These are phyloP conservation scores for Panzeria rudis DNA, from an alignment of 2,888 invertebrate species.

Conservation along the genomic window DNA sequence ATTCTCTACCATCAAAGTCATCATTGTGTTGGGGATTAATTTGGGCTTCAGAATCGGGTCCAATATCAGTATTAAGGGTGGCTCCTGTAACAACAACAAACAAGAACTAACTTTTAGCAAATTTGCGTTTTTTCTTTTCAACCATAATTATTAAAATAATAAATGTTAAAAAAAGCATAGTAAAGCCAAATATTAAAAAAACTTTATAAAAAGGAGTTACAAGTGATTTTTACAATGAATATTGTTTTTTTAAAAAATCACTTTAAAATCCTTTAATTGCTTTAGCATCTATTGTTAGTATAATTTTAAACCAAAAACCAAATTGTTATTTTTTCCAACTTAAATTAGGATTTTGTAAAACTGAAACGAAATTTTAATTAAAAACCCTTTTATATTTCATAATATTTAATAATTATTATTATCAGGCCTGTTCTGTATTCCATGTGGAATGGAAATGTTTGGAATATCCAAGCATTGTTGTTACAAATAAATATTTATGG, in stretches of 20 bases:
- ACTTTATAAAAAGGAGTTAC: background rate
- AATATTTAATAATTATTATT: background rate
- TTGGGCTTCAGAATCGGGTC: slow-evolving; percentile 86
- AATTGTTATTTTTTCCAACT: slow-evolving; percentile 39
- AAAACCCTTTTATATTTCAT: background rate
- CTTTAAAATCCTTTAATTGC: background rate
- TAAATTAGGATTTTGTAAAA: slow-evolving; percentile 20
- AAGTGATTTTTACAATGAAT: slow-evolving; percentile 7
- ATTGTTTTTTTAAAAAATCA: slow-evolving; percentile 3
- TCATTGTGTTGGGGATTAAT: slow-evolving; percentile 86
- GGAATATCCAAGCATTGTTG: too few species aligned
- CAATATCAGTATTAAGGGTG: slow-evolving; percentile 86
- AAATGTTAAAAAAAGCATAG: slow-evolving; percentile 46
- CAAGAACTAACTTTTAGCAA: slow-evolving; percentile 84
- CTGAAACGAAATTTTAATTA: background rate
- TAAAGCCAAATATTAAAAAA: slow-evolving; percentile 53
- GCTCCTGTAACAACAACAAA: slow-evolving; percentile 88
- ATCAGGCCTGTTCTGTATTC: too few species aligned
- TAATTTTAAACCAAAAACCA: slow-evolving; percentile 60
- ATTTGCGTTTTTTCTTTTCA: slow-evolving; percentile 68
- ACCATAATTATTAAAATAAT: slow-evolving; percentile 41
- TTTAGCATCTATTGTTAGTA: slow-evolving; percentile 61
- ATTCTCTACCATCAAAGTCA: slow-evolving; percentile 85
- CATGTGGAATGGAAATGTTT: too few species aligned
- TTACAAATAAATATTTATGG: too few species aligned